A percentile compares a stretch with the other conserved stretches of the same genome.
Conservation (phyloP, 2,113 vertebrate species). For the Rhipidura dahli region DNA sequence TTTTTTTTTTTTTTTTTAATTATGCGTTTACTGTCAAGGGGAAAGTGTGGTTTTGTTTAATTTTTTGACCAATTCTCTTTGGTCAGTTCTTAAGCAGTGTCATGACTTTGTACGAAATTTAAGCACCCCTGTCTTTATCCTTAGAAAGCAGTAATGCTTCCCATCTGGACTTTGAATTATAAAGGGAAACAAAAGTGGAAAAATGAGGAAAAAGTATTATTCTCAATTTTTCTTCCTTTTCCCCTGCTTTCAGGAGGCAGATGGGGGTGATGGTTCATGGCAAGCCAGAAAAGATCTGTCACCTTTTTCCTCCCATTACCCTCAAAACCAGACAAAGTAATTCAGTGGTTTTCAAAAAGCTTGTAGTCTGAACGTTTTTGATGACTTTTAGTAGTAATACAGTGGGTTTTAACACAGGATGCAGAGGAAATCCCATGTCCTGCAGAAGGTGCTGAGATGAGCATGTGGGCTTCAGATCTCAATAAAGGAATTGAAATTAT, state of each 20-base stretch:
- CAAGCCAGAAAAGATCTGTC: not conserved
- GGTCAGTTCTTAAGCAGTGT: not conserved
- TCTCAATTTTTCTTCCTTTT: not conserved
- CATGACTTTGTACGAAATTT: not conserved
- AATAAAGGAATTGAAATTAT: not conserved
- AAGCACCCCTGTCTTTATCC: not conserved
- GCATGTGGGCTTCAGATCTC: not conserved
- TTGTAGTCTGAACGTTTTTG: not conserved
- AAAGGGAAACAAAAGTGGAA: not conserved
- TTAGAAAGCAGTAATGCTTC: not conserved
- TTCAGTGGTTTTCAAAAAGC: not conserved
- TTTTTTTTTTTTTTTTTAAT: not conserved
- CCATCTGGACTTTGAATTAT: not conserved
- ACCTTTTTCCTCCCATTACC: not conserved
- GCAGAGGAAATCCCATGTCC: not conserved
- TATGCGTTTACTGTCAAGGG: not conserved
- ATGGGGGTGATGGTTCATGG: fast-evolving
- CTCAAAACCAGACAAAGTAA: not conserved
- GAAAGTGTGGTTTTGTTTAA: not conserved
- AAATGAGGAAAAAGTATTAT: not conserved
- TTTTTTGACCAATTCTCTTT: not conserved
- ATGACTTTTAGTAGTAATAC: not conserved
- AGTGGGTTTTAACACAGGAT: not conserved
- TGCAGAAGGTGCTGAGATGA: not conserved
- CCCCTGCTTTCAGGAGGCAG: not conserved